Conservation (phyloP, 2,797 vertebrate genomes). For the Hydrophis major region DNA sequence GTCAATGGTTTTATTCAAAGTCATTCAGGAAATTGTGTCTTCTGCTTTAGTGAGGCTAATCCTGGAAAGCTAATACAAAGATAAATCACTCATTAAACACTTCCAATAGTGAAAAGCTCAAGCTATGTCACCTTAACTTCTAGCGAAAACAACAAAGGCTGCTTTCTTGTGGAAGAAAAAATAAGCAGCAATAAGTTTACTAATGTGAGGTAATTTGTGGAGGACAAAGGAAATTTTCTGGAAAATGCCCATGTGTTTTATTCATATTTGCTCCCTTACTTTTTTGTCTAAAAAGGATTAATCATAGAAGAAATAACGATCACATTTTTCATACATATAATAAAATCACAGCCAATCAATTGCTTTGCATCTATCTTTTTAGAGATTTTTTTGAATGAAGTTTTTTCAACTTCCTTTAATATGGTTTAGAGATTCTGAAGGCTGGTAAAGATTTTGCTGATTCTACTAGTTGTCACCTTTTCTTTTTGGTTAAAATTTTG, state of each 20-base stretch:
- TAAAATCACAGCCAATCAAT: neutral
- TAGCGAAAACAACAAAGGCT: conserved; percentile 18
- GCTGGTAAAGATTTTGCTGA: neutral
- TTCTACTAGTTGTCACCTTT: neutral
- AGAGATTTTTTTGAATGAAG: neutral
- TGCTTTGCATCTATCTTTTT: neutral
- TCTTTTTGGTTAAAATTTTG: neutral
- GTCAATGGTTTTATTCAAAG: conserved; percentile 55
- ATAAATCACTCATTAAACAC: conserved; percentile 30
- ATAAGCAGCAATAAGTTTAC: neutral
- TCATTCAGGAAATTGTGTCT: conserved; percentile 26
- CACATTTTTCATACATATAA: neutral
- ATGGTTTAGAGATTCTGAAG: neutral
- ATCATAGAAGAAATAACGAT: neutral
- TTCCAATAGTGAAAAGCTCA: neutral
- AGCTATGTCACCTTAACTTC: neutral
- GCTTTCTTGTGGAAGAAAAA: neutral
- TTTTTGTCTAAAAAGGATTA: neutral
- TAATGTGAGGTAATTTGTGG: neutral
- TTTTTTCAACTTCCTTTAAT: neutral
- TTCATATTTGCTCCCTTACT: neutral
- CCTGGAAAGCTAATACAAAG: conserved; percentile 24
- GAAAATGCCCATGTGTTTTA: neutral
- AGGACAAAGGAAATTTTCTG: neutral
- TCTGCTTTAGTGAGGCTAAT: conserved; percentile 21